Evolutionary conservation across 2,797 vertebrate genomes (phyloP), one percentile per base, ranked within the genome.

Genomic region (Periophthalmus magnuspinnatus): DNA sequence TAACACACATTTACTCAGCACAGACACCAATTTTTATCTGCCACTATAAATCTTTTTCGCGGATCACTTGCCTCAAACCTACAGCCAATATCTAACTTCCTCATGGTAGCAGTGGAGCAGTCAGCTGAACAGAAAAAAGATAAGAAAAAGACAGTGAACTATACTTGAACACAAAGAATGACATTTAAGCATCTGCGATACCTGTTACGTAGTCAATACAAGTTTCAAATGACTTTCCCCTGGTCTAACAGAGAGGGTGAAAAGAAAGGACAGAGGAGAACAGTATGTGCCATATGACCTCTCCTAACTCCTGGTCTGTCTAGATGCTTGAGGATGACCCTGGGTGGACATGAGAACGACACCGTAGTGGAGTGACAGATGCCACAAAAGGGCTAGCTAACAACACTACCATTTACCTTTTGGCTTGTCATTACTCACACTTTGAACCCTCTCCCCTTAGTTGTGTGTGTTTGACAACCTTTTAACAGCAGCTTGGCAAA

Each of bases 31-130:
- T 81, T 87, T 81, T 84, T 84, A 86, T 89, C 84, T 79, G 80
- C 52, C 82, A 69, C 81, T 69, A 62, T 81, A 81, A 84, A 86
- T 79, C 83, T 82, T 64, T 28, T 80, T 89, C 78, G 87, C 13
- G 74, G 79, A 87, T 89, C 85, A 77, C 89, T 84, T 88, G 82
- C 76, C 79, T 76, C 82, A 84, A 85, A 81, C 38, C 72, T 66
- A 56, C 77, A 71, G 80, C 74, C 82, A 83, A 87, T 85, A 81
- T 75, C 84, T 70, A 81, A 90, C 85, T 87, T 89, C 72, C 76
- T 81, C 21, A 1, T 80, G 62, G 73, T 16, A 1, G 61, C 72
- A 77, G 62, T 57, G 81, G 78, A 80, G 85, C 84, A 75, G 64
- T 68, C 65, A 77, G 61, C 74, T 68, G 61, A 45, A 48, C 68